These are phyloP conservation scores for Amaurobius ferox DNA, from an alignment of 2,888 invertebrate species.

Conservation along the genomic window DNA sequence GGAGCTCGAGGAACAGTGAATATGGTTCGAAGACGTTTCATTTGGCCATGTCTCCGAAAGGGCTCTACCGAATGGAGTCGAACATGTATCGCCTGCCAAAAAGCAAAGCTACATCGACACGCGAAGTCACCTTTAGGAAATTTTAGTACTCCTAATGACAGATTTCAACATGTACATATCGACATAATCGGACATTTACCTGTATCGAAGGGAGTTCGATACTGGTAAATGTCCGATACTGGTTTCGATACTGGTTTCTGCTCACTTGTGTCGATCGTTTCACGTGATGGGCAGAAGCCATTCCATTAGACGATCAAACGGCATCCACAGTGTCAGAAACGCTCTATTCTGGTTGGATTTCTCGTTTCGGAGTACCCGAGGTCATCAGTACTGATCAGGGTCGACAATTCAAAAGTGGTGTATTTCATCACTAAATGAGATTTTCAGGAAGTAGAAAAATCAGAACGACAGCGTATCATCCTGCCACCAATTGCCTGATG, in stretches of 20 bases:
- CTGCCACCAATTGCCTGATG: not conserved
- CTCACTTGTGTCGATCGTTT: not conserved
- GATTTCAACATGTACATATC: not conserved
- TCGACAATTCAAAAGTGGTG: too few species aligned
- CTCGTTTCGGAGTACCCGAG: not conserved
- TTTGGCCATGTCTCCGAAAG: too few species aligned
- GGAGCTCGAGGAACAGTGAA: too few species aligned
- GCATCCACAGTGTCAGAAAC: not conserved
- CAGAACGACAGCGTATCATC: not conserved
- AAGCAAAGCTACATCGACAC: not conserved
- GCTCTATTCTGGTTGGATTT: not conserved
- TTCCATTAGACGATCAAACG: not conserved
- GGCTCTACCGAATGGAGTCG: not conserved
- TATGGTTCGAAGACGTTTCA: too few species aligned
- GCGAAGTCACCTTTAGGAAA: not conserved
- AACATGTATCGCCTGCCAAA: not conserved
- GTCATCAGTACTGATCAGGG: too few species aligned
- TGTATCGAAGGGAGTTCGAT: not conserved
- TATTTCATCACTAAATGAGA: too few species aligned
- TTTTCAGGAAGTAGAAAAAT: not conserved
- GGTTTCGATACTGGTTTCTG: too few species aligned
- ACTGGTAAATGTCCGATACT: too few species aligned
- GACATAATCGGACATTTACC: not conserved
- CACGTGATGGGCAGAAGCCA: not conserved
- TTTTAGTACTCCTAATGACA: not conserved